Evolutionary conservation across 2,797 vertebrate genomes (phyloP).

Genomic region (Sciurus carolinensis): DNA sequence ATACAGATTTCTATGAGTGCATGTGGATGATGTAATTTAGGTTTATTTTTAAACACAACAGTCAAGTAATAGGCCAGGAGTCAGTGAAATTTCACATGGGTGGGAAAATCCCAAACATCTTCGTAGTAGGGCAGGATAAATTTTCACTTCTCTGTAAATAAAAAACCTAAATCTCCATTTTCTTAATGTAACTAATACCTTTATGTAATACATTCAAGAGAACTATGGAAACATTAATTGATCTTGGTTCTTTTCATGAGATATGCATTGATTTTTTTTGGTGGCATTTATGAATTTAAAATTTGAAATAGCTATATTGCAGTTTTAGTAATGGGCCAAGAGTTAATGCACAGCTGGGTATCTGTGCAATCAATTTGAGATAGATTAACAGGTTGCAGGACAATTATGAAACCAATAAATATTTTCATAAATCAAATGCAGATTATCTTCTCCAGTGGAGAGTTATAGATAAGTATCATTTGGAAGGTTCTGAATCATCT

Average conservation of each 20-base stretch:
- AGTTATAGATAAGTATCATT: conserved; percentile 57
- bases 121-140: conserved; percentile 10
- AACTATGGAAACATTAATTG: conserved; percentile 47
- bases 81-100: conserved; percentile 44
- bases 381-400: conserved; percentile 49
- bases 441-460: neutral
- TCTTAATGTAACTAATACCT: neutral
- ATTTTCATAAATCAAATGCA: conserved; percentile 63
- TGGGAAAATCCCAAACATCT: conserved; percentile 49
- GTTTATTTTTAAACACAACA: conserved; percentile 38
- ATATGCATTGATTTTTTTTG: conserved; percentile 24
- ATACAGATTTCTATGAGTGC: conserved; percentile 31
- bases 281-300: conserved; percentile 60
- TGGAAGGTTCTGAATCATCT: conserved; percentile 27
- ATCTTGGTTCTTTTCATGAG: conserved; percentile 30
- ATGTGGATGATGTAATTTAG: neutral
- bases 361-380: conserved; percentile 37
- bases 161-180: conserved; percentile 46
- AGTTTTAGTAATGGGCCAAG: neutral
- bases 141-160: conserved; percentile 43
- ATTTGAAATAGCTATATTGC: conserved; percentile 52
- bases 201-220: conserved; percentile 19
- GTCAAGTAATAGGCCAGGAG: conserved; percentile 43
- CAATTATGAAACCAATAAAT: conserved; percentile 50
- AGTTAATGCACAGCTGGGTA: conserved; percentile 42